phyloP scores from a whole-genome alignment of 2,113 vertebrate genomes.

The Rattus rattus region DNA sequence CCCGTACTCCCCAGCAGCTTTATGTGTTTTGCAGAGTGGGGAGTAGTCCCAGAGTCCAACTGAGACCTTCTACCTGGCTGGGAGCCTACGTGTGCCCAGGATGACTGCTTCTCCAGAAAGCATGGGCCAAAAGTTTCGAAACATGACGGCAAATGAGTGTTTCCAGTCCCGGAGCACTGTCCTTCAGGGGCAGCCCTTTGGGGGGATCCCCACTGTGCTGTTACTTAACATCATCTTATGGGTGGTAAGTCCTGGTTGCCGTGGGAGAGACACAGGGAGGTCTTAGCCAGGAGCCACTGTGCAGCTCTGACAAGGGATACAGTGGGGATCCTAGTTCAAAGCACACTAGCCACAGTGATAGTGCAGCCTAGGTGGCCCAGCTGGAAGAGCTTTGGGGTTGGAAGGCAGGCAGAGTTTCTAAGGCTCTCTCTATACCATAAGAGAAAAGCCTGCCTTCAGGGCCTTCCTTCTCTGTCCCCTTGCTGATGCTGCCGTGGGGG shows the following conservation, averaged over 20 bases:
- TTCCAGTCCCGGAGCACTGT: constrained; percentile 93
- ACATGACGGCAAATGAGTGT: constrained; percentile 89
- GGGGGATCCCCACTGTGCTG: constrained; percentile 95
- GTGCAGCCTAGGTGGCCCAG: neutral
- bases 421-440: neutral
- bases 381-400: neutral
- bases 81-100: constrained; percentile 37
- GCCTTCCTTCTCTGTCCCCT: neutral
- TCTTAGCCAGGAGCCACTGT: rapidly evolving
- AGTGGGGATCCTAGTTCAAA: neutral
- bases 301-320: neutral
- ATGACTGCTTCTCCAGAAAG: constrained; percentile 71
- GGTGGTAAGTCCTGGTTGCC: constrained; percentile 88
- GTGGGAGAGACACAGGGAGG: rapidly evolving
- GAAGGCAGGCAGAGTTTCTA: neutral
- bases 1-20: neutral
- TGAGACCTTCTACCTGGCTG: constrained; percentile 34
- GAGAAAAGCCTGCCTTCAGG: neutral
- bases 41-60: rapidly evolving
- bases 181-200: constrained; percentile 95
- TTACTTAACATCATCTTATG: constrained; percentile 93
- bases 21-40: constrained; percentile 73
- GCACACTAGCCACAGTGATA: neutral
- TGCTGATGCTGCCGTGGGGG: neutral
- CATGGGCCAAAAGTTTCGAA: constrained; percentile 79